Percentiles rank a stretch among this genome's conserved stretches.
Evolutionary conservation across 2,888 invertebrate genomes (phyloP).

Genomic region (Oligia latruncula): DNA sequence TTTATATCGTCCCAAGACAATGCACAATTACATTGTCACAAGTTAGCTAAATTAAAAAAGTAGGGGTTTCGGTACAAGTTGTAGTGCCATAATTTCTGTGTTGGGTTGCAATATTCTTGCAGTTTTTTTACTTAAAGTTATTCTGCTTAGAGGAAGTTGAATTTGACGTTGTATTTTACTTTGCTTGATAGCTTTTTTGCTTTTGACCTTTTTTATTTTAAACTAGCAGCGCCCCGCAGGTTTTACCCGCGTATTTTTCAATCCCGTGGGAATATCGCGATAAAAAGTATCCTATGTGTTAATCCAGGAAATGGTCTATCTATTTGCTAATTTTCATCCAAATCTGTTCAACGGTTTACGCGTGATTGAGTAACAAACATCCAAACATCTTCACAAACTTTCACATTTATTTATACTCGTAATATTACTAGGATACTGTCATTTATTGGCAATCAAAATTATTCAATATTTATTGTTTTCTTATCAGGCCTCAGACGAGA

Average conservation of each 20-base stretch:
- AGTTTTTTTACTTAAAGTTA: conserved; percentile 5
- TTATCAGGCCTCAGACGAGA: neutral
- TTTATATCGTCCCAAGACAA: conserved; percentile 32
- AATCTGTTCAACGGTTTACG: too few relatives aligned
- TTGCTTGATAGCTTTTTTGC: neutral
- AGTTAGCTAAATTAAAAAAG: conserved; percentile 59
- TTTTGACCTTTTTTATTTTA: neutral
- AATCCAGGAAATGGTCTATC: too few relatives aligned
- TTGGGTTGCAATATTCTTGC: conserved; percentile 15
- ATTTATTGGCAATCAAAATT: neutral
- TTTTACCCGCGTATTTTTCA: too few relatives aligned
- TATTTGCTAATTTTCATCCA: too few relatives aligned
- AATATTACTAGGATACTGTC: too few relatives aligned
- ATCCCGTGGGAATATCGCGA: too few relatives aligned
- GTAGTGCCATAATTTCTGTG: conserved; percentile 38
- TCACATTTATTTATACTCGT: too few relatives aligned
- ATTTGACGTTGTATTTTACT: neutral
- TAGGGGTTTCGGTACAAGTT: conserved; percentile 21
- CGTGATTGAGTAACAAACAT: too few relatives aligned
- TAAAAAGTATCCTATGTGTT: too few relatives aligned
- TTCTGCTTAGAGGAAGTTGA: neutral
- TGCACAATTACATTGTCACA: conserved; percentile 56
- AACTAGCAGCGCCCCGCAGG: too few relatives aligned
- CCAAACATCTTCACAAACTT: too few relatives aligned
- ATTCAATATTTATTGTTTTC: neutral